phyloP scores from a whole-genome alignment of 2,888 invertebrate genomes.

The Cepaea hortensis region DNA sequence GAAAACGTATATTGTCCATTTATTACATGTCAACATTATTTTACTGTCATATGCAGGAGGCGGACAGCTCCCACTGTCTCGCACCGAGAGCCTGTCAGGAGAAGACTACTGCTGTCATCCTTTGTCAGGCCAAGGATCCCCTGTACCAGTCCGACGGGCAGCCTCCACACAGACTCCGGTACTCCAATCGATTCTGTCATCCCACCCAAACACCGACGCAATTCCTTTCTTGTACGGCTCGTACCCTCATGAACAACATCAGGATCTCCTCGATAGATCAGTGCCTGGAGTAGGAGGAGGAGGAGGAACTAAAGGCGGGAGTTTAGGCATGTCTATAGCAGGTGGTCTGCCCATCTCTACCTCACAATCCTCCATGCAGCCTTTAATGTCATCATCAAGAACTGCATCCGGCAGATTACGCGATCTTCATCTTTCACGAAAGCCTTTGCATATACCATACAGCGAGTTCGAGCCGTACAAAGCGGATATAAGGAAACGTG shows the following conservation, averaged over 20 bases:
- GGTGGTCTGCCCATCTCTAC: constrained; percentile 60
- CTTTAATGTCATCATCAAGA: constrained; percentile 30
- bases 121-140: constrained; percentile 56
- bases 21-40: not conserved
- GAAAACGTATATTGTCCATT: not conserved
- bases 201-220: constrained; percentile 52
- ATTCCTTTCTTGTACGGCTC: constrained; percentile 49
- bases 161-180: constrained; percentile 66
- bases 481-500: constrained; percentile 66
- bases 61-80: constrained; percentile 48
- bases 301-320: constrained; percentile 49
- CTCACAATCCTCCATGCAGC: constrained; percentile 55
- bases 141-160: constrained; percentile 61
- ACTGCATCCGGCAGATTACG: constrained; percentile 62
- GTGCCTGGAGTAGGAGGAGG: constrained; percentile 13
- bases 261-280: constrained; percentile 22
- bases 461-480: constrained; percentile 74
- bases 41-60: constrained; percentile 51
- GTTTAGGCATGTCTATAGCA: constrained; percentile 28
- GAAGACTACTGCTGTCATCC: constrained; percentile 52
- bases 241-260: constrained; percentile 50
- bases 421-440: constrained; percentile 71
- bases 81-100: constrained; percentile 49
- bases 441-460: constrained; percentile 73
- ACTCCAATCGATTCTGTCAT: constrained; percentile 59